Evolutionary conservation across 2,113 vertebrate species (phyloP).

Genomic region (Ginglymostoma cirratum): DNA sequence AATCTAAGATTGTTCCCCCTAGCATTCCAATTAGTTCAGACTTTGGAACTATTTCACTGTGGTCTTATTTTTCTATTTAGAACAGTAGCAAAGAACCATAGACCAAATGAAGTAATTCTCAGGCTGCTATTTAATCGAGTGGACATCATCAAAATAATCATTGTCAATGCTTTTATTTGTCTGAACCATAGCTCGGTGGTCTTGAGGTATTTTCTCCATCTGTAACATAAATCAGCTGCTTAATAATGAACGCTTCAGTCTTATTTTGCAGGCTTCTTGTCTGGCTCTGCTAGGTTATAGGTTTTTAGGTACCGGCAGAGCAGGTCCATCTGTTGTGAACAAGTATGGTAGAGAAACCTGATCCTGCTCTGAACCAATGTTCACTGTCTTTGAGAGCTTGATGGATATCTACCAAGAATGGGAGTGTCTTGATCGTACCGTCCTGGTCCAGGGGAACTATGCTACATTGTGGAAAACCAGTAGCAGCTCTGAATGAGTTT

Average conservation of each 20-base stretch:
- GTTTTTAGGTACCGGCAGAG: background rate
- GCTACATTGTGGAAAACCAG: background rate
- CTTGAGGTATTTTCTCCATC: background rate
- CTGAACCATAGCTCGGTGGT: background rate
- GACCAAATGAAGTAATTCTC: background rate
- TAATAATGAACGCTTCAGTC: background rate
- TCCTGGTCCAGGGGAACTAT: background rate
- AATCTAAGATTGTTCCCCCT: background rate
- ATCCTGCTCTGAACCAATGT: background rate
- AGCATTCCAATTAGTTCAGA: background rate
- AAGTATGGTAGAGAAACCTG: background rate
- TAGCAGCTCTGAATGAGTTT: background rate
- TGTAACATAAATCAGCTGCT: background rate
- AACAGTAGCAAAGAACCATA: slow-evolving; percentile 14
- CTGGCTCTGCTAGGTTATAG: background rate
- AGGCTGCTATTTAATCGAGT: background rate
- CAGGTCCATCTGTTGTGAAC: background rate
- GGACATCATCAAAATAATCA: slow-evolving; percentile 16
- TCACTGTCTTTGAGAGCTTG: background rate
- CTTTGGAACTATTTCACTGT: background rate
- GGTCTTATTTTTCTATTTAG: background rate
- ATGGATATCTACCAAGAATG: background rate
- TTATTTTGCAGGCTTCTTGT: background rate
- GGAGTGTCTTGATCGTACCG: background rate
- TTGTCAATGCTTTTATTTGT: background rate